Conservation (phyloP, 1,140 invertebrate species). For the Aphelenchoides avenae region DNA sequence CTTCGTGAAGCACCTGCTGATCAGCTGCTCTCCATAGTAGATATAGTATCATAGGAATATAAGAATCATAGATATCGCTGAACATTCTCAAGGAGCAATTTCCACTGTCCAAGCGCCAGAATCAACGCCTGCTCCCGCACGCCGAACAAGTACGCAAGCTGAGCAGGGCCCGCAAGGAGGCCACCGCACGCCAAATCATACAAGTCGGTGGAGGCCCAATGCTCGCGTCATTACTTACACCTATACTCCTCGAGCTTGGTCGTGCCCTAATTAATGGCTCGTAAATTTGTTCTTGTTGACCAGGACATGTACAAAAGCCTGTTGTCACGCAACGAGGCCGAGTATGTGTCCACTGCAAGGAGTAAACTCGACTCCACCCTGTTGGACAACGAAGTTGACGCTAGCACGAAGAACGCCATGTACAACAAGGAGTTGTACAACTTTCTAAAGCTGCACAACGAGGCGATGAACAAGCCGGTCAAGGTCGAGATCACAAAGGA, state of each 20-base stretch:
- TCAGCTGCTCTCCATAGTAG: constrained; percentile 13
- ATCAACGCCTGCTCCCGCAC: constrained; percentile 13
- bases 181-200: not conserved
- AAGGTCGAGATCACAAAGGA: too few relatives aligned
- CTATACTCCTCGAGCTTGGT: constrained; percentile 12
- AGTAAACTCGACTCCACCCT: too few relatives aligned
- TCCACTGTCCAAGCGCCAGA: constrained; percentile 11
- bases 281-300: constrained; percentile 17
- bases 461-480: too few relatives aligned
- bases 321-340: too few relatives aligned
- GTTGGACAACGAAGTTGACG: too few relatives aligned
- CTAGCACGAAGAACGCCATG: too few relatives aligned
- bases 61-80: too few relatives aligned
- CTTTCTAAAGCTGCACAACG: too few relatives aligned
- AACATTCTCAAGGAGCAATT: constrained; percentile 22
- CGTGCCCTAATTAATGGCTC: constrained; percentile 2
- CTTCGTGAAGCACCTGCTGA: not conserved
- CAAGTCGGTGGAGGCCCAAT: not conserved
- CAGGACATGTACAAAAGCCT: constrained; percentile 14
- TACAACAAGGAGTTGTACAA: too few relatives aligned
- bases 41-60: too few relatives aligned
- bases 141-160: constrained; percentile 14
- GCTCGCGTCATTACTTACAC: constrained; percentile 8
- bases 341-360: too few relatives aligned
- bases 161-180: constrained; percentile 12